Evolutionary conservation across 1,140 invertebrate species (phyloP).

Genomic region (Bursaphelenchus mucronatus): DNA sequence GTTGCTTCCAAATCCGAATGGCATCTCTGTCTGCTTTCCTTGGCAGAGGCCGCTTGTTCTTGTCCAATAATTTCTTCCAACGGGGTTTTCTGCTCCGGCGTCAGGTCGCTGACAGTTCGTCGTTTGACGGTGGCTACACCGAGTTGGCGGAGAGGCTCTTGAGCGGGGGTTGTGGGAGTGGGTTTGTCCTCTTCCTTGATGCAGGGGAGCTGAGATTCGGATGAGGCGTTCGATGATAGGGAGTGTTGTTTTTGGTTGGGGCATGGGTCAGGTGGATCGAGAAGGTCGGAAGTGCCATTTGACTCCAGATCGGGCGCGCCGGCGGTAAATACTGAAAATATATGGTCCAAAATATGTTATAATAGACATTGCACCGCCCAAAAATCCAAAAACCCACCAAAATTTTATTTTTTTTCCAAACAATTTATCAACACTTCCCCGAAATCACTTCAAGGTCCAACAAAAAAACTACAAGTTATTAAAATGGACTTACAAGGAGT

Average conservation of each 20-base stretch:
- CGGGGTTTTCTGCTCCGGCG: conserved; percentile 36
- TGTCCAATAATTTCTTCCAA: conserved; percentile 21
- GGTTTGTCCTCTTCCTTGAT: conserved; percentile 39
- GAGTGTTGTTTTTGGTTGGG: background rate
- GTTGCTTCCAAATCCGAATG: conserved; percentile 36
- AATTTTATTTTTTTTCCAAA: no score
- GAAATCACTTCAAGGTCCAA: no score
- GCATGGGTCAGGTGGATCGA: no score
- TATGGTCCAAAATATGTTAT: no score
- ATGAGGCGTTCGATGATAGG: conserved; percentile 17
- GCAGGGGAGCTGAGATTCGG: conserved; percentile 31
- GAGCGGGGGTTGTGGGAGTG: conserved; percentile 16
- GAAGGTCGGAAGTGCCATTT: no score
- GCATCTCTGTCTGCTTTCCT: conserved; percentile 14
- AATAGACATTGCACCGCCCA: no score
- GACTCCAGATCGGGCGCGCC: no score
- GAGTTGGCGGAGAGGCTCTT: conserved; percentile 19
- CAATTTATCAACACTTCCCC: no score
- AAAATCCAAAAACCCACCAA: no score
- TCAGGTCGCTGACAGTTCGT: conserved; percentile 47
- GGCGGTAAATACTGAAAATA: no score
- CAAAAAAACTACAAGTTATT: no score
- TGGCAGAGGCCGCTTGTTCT: conserved; percentile 13
- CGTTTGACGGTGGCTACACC: conserved; percentile 27
- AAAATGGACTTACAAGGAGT: no score